Percentiles rank a stretch among this genome's conserved stretches.
phyloP scores from a whole-genome alignment of 2,888 invertebrate genomes.

The Odontocolon sp. region DNA sequence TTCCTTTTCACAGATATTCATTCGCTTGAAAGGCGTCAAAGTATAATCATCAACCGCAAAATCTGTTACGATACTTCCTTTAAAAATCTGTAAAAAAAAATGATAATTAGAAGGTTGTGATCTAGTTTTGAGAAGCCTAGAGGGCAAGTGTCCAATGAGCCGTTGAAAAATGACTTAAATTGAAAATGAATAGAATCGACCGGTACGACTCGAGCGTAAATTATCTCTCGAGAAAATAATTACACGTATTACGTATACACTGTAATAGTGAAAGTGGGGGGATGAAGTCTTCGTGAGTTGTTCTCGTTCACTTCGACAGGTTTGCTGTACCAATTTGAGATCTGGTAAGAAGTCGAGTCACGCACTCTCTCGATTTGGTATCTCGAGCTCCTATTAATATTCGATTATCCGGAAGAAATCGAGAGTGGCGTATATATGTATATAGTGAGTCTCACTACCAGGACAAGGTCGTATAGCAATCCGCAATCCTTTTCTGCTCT shows the following conservation, averaged over 20 bases:
- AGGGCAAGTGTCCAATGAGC: conserved; percentile 18
- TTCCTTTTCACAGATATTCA: background rate
- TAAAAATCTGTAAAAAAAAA: conserved; percentile 3
- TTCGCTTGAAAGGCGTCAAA: background rate
- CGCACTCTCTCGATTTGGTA: background rate
- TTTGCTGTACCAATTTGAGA: conserved; percentile 16
- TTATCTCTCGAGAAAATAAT: conserved; percentile 33
- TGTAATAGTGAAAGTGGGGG: background rate
- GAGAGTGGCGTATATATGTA: conserved; percentile 69
- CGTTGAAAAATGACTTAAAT: conserved; percentile 35
- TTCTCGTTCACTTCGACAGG: background rate
- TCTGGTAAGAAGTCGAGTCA: conserved; percentile 3
- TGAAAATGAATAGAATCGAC: conserved; percentile 8
- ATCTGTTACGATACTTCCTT: background rate
- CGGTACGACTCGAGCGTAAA: conserved; percentile 13
- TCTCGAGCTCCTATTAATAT: conserved; percentile 48
- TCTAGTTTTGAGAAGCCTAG: conserved; percentile 10
- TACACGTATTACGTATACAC: conserved; percentile 1
- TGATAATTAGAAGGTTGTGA: conserved; percentile 18
- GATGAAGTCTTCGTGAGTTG: background rate
- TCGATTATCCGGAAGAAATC: conserved; percentile 72
- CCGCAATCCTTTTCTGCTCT: conserved; percentile 25
- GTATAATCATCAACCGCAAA: background rate
- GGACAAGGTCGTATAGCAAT: conserved; percentile 71
- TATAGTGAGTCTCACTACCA: conserved; percentile 63